These are phyloP conservation scores for Mesorhabditis belari DNA, from an alignment of 2,888 invertebrate genomes.

Conservation along the genomic window DNA sequence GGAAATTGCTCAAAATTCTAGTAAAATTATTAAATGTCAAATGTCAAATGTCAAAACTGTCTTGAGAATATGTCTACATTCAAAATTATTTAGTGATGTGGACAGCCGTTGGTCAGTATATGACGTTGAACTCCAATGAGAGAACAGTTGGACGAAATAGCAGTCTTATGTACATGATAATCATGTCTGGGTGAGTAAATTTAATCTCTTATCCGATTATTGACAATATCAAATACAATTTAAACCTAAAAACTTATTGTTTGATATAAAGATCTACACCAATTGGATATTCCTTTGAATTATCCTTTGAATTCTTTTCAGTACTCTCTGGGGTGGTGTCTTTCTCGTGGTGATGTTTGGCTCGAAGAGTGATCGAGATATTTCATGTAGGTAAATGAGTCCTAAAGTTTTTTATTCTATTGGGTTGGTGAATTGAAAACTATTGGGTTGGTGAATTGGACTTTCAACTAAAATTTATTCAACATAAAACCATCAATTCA, in stretches of 20 bases:
- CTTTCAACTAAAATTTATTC: too few species aligned
- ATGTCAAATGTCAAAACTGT: too few species aligned
- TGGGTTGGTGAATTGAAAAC: too few species aligned
- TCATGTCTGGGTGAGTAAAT: not conserved
- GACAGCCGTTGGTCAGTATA: slow-evolving; percentile 6
- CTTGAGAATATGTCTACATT: too few species aligned
- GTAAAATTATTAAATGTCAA: too few species aligned
- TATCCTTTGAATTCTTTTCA: not conserved
- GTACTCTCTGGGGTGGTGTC: not conserved
- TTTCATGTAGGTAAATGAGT: not conserved
- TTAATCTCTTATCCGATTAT: too few species aligned
- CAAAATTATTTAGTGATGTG: slow-evolving; percentile 7
- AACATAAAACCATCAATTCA: too few species aligned
- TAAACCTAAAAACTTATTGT: not conserved
- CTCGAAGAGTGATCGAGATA: not conserved
- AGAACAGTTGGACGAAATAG: slow-evolving; percentile 5
- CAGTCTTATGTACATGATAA: not conserved
- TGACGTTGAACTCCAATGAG: slow-evolving; percentile 6
- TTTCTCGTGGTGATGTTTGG: not conserved
- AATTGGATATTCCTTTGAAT: not conserved
- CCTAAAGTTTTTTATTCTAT: not conserved
- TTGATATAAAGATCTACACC: not conserved
- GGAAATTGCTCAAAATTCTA: too few species aligned
- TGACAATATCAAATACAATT: not conserved
- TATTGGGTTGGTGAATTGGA: too few species aligned